These are phyloP conservation scores for Jaculus jaculus DNA, from an alignment of 2,113 vertebrate species.

Conservation along the genomic window DNA sequence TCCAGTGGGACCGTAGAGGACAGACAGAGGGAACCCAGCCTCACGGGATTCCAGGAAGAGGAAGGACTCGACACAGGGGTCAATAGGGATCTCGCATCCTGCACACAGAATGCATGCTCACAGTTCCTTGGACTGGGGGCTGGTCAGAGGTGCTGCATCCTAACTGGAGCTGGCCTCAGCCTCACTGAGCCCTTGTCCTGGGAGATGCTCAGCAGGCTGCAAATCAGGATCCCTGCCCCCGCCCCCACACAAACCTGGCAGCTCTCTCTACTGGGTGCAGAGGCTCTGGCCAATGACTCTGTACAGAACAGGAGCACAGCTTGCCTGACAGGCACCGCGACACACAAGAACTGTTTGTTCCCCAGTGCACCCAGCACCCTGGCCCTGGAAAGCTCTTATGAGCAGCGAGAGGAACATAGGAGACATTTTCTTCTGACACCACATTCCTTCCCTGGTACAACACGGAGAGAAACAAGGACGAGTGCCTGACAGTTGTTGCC, in stretches of 20 bases:
- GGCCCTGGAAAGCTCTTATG: background rate
- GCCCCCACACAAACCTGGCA: background rate
- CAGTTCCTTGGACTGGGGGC: fast-evolving
- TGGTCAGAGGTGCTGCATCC: fast-evolving
- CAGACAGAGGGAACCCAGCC: fast-evolving
- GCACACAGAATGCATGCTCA: fast-evolving
- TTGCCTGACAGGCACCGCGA: fast-evolving
- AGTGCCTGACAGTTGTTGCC: background rate
- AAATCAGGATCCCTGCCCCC: fast-evolving
- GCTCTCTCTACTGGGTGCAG: fast-evolving
- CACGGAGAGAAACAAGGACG: background rate
- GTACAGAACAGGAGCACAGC: fast-evolving
- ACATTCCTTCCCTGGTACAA: background rate
- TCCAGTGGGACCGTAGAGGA: no score
- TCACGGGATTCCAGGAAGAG: background rate
- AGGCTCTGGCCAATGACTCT: background rate
- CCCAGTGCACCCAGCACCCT: background rate
- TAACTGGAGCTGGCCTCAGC: fast-evolving
- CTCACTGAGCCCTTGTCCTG: background rate
- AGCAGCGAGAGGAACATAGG: background rate
- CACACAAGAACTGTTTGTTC: fast-evolving
- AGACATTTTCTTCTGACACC: fast-evolving
- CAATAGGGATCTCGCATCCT: fast-evolving
- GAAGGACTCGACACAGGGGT: fast-evolving
- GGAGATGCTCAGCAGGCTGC: background rate